Base-by-base conservation (phyloP, 2,888 invertebrate genomes). In the Polydrusus cervinus region DNA sequence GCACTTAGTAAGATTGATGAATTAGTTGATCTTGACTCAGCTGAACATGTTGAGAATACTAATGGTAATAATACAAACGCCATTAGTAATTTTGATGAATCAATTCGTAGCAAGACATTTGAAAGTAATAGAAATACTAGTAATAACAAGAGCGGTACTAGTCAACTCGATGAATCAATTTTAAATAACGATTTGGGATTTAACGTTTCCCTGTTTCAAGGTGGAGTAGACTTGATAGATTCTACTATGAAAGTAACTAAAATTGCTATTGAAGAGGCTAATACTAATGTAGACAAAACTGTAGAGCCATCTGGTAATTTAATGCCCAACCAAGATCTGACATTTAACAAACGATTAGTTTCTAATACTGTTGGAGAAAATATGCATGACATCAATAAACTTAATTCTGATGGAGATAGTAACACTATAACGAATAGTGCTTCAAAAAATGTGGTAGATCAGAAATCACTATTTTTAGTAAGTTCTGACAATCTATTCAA, bases 181-280 rank as follows among this genome's bases (percentile, higher is more conserved):
- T 25, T 25, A 25, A 25, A 1, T 20, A 25, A 11, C 62, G 38
- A 62, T 62, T 43, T 62, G 18, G 45, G 43, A 34, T 43, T 62
- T 43, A 14, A n/a, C n/a, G n/a, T n/a, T n/a, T n/a, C n/a, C n/a
- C n/a, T n/a, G n/a, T n/a, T n/a, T n/a, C n/a, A n/a, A n/a, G n/a
- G n/a, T n/a, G n/a, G n/a, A n/a, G n/a, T n/a, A n/a, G n/a, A n/a
- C n/a, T n/a, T 62, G 14, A n/a, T 10, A 34, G 57, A 57, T 14
- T 14, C 34, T 34, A 3, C 10, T 11, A 6, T 13, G 6, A 53
- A 14, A 16, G 6, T 3, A 11, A 51, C 20, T 20, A 16, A 11
- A n/a, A n/a, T 10, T 53, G 25, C 10, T 53, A 30, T n/a, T 30
- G 8, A 53, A 0, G 16, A 47, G 47, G 16, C 47, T 13, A n/a